Base-by-base conservation (phyloP, 2,797 vertebrate species). In the Rhodeus uyekii region DNA sequence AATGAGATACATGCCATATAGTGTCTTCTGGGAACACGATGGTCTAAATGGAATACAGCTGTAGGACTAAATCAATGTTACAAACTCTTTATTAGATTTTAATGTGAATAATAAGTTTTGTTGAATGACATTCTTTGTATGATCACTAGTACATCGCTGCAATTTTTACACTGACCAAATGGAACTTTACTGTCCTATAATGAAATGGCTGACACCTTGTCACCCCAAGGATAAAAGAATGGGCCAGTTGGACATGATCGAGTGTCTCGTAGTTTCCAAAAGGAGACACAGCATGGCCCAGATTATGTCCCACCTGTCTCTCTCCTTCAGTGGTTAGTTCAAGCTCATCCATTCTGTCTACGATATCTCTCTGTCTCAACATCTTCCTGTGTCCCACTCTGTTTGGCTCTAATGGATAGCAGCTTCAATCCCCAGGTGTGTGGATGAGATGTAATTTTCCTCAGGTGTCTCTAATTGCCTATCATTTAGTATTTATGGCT, bases 391-490 rank as follows among this genome's bases (percentile, higher is more conserved):
- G 61, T 84, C 78, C 71, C 61, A 29, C 63, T 69, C 32, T 80
- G 18, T 69, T 75, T 73, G 61, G 48, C 53, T 86, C 83, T 90
- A 86, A 90, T 87, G 88, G 82, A n/a, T 84, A 83, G 61, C 73
- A 64, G 80, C 42, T 78, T 89, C 81, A 73, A 84, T 89, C 85
- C 83, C 89, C 87, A 91, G 91, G 90, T 93, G 88, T 87, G 75
- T 68, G 85, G 68, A 84, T 84, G 84, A 89, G 76, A 87, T 85
- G 86, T 90, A 91, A 91, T 93, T 88, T 86, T 92, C 88, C 88
- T 90, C 90, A 93, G 91, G 92, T 92, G 90, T 87, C 88, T 89
- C 89, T 93, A 93, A 95, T 94, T 93, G 93, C 89, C 85, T 78
- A 83, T 84, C 89, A 94, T 93, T 92, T 91, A 88, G 87, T 92